These are phyloP conservation scores for Synergus laeviventris DNA, from an alignment of 2,888 invertebrate genomes.

Conservation along the genomic window DNA sequence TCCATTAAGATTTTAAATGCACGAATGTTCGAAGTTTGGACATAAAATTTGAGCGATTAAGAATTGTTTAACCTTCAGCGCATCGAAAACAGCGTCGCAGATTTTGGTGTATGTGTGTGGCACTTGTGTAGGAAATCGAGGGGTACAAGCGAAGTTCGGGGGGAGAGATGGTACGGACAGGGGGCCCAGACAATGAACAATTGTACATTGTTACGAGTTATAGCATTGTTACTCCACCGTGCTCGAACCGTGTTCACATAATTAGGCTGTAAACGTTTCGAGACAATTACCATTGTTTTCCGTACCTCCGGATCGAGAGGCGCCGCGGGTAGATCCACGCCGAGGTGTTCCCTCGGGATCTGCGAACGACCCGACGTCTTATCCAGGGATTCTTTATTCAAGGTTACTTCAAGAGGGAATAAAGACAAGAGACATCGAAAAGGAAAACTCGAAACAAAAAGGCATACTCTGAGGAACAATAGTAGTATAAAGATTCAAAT, in stretches of 20 bases:
- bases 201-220: conserved; percentile 76
- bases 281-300: conserved; percentile 76
- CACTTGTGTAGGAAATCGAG: conserved; percentile 20
- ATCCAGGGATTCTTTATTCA: conserved; percentile 33
- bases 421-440: conserved; percentile 5
- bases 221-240: conserved; percentile 75
- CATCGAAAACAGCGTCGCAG: background rate
- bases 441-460: conserved; percentile 22
- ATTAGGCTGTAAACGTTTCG: conserved; percentile 76
- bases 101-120: conserved; percentile 16
- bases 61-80: background rate
- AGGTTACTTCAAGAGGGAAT: conserved; percentile 44
- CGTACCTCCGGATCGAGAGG: conserved; percentile 52
- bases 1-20: too few species aligned
- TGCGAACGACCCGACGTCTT: conserved; percentile 40
- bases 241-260: conserved; percentile 75
- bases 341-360: conserved; percentile 53
- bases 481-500: background rate
- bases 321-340: conserved; percentile 50
- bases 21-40: too few species aligned
- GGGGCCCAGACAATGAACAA: conserved; percentile 74
- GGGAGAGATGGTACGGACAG: conserved; percentile 3
- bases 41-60: background rate
- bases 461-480: background rate
- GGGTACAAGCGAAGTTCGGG: conserved; percentile 32